These are phyloP conservation scores for Cairina moschata DNA, from an alignment of 2,113 vertebrate species.

Conservation along the genomic window DNA sequence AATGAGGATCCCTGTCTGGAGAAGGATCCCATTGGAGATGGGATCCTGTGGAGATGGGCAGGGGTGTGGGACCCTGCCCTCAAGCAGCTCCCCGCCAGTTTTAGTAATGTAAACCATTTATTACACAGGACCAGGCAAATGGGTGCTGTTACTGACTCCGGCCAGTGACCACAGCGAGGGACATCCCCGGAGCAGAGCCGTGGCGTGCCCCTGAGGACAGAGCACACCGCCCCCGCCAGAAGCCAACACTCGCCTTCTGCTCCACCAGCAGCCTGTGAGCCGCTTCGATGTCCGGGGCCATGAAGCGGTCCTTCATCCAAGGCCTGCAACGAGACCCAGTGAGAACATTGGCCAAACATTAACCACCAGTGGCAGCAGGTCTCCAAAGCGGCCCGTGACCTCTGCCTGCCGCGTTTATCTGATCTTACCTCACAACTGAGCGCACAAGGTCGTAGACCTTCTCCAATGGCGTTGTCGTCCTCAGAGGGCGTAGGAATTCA, in stretches of 20 bases:
- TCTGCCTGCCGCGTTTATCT: slow-evolving; percentile 60
- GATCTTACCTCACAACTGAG: slow-evolving; percentile 91
- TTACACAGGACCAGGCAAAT: background rate
- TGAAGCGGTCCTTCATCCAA: slow-evolving; percentile 98
- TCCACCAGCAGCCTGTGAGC: slow-evolving; percentile 90
- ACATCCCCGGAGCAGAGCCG: background rate
- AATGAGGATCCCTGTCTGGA: background rate
- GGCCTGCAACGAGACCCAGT: slow-evolving; percentile 78
- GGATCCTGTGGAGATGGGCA: background rate
- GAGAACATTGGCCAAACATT: slow-evolving; percentile 53
- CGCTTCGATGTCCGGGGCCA: slow-evolving; percentile 95
- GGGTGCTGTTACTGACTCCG: background rate
- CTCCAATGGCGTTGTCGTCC: slow-evolving; percentile 95
- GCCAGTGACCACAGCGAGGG: accelerated
- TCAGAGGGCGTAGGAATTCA: slow-evolving; percentile 96
- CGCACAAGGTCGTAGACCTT: slow-evolving; percentile 98
- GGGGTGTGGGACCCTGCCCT: background rate
- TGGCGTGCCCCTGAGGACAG: background rate
- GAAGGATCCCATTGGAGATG: background rate
- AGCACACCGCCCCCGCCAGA: accelerated
- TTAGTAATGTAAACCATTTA: background rate
- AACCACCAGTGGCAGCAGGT: background rate
- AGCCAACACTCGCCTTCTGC: slow-evolving; percentile 84
- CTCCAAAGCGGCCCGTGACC: background rate
- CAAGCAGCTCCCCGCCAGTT: background rate